Conservation (phyloP, 2,113 vertebrate genomes). For the Myrmecobius fasciatus region DNA sequence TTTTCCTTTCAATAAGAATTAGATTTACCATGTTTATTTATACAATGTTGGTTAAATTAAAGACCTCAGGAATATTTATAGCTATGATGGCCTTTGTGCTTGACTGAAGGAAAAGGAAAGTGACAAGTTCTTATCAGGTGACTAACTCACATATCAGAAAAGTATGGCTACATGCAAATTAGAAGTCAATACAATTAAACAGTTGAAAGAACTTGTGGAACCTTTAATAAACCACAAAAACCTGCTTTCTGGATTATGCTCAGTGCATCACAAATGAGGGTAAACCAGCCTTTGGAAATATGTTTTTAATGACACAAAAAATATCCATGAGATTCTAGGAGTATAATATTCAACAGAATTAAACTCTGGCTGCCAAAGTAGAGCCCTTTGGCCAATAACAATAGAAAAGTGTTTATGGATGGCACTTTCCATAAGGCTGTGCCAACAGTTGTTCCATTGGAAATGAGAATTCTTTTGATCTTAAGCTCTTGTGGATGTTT, state of each 20-base stretch:
- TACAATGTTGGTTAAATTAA: background rate
- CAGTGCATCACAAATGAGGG: background rate
- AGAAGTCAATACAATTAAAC: background rate
- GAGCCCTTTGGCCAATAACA: conserved; percentile 91
- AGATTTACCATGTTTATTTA: background rate
- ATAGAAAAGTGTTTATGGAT: conserved; percentile 72
- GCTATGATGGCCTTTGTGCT: background rate
- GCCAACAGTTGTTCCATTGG: conserved; percentile 54
- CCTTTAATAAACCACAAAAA: background rate
- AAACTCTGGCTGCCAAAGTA: conserved; percentile 97
- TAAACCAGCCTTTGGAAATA: conserved; percentile 92
- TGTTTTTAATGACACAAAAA: conserved; percentile 97
- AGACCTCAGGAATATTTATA: background rate
- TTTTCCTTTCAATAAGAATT: background rate
- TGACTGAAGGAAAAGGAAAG: background rate
- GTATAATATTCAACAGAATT: conserved; percentile 99
- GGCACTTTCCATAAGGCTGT: conserved; percentile 34
- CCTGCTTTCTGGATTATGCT: background rate
- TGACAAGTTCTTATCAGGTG: background rate
- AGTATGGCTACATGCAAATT: background rate
- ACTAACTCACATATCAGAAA: background rate
- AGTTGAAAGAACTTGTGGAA: background rate
- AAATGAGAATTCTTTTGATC: conserved; percentile 26
- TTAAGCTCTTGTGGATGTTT: conserved; percentile 49
- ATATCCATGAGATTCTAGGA: conserved; percentile 99